These are phyloP conservation scores for Grus americana DNA, from an alignment of 2,113 vertebrate genomes.

Conservation along the genomic window DNA sequence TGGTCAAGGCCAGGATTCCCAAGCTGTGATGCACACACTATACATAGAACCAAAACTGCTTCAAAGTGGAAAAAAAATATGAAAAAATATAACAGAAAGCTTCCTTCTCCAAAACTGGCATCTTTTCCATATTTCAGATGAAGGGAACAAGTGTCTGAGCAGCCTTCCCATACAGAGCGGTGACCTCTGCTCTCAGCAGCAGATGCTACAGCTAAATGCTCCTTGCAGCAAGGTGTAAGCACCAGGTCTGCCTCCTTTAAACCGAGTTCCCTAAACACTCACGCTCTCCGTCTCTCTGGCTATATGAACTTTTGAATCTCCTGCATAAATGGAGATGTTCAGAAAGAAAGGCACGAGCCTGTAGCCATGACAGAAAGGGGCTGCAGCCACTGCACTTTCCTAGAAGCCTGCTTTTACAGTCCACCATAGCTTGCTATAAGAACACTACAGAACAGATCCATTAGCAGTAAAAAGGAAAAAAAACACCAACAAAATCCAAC, in stretches of 20 bases:
- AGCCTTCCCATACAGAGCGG: not conserved
- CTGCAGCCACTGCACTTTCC: not conserved
- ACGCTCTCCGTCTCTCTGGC: not conserved
- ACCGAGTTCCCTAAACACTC: not conserved
- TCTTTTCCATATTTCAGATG: not conserved
- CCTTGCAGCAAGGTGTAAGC: not conserved
- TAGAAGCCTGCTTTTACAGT: not conserved
- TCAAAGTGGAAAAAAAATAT: not conserved
- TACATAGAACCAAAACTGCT: not conserved
- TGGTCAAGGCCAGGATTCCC: not conserved
- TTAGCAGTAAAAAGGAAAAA: not conserved
- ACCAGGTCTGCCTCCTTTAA: not conserved
- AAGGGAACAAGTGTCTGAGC: not conserved
- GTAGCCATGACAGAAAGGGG: not conserved
- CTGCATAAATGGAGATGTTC: not conserved
- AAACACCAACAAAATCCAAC: not conserved
- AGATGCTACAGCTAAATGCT: not conserved
- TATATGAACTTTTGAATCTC: not conserved
- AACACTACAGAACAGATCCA: not conserved
- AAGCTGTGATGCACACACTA: not conserved
- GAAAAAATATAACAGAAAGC: not conserved
- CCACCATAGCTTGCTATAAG: accelerated
- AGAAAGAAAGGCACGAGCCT: not conserved
- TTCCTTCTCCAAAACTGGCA: not conserved
- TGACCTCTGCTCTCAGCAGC: not conserved